These are phyloP conservation scores for Drosophila colorata DNA, from an alignment of 2,888 invertebrate species.

Conservation along the genomic window DNA sequence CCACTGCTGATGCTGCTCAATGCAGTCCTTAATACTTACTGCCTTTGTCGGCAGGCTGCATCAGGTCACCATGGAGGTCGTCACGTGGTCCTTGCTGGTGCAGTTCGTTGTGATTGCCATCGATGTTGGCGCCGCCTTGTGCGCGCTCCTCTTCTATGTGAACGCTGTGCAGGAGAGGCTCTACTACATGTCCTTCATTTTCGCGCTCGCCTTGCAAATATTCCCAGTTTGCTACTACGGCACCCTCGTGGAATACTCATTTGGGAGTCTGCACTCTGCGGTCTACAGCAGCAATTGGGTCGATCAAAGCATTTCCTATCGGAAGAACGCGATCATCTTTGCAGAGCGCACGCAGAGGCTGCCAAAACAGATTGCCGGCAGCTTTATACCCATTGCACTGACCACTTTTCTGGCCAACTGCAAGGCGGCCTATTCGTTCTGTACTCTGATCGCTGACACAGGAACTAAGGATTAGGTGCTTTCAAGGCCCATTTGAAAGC, in stretches of 20 bases:
- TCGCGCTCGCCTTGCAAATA: constrained; percentile 41
- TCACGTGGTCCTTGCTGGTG: constrained; percentile 60
- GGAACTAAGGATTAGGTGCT: background rate
- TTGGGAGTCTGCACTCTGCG: constrained; percentile 45
- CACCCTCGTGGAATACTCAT: constrained; percentile 32
- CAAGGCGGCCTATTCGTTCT: constrained; percentile 69
- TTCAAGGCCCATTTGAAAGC: background rate
- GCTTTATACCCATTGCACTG: constrained; percentile 58
- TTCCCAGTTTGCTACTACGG: constrained; percentile 63
- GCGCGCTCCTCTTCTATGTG: constrained; percentile 50
- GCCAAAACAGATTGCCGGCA: constrained; percentile 49
- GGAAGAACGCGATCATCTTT: constrained; percentile 41
- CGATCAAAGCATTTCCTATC: constrained; percentile 48
- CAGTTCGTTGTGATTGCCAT: constrained; percentile 58
- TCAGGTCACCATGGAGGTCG: constrained; percentile 24
- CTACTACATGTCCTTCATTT: constrained; percentile 31
- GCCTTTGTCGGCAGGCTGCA: constrained; percentile 31
- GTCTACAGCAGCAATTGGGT: constrained; percentile 64
- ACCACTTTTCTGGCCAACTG: constrained; percentile 63
- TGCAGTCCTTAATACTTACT: too few species aligned
- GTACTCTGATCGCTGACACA: constrained; percentile 52
- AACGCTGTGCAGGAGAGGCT: constrained; percentile 22
- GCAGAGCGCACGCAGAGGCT: constrained; percentile 43
- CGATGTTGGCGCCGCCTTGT: constrained; percentile 43
- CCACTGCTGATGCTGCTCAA: too few species aligned